Evolutionary conservation across 2,888 invertebrate genomes (phyloP), one percentile per base, ranked within the genome.

Genomic region (Spisula subtruncata): DNA sequence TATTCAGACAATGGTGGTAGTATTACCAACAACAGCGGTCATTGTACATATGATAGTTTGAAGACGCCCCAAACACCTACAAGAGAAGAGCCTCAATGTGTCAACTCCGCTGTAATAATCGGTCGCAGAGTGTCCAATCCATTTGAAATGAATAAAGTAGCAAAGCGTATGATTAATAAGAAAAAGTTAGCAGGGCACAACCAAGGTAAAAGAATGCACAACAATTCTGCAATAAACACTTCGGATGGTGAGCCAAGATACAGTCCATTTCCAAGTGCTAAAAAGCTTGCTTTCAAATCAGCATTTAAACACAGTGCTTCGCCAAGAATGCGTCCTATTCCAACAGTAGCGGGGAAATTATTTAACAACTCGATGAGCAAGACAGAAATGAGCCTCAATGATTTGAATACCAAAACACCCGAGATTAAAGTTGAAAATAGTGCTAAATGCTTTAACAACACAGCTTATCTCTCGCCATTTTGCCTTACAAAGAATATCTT

Each of bases 241-340:
- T 87, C 66, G 25, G 87, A 91, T 20, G 81, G 83, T 71, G 87
- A 87, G 80, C 87, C 87, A 14, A 85, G 91, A 75, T 91, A 91
- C 83, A 91, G 91, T 83, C 91, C 91, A 20, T 91, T 91, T 41
- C 91, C 91, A 25, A 87, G 87, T 48, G 41, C 87, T 48, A 91
- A 89, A 81, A 91, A 89, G 75, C 91, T 91, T 85, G 91, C 91
- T 71, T 87, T 91, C 86, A 91, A 91, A 87, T 88, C 91, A 32
- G 83, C 87, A 75, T 91, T 91, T 83, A 91, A 87, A n/a, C 85
- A 66, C 75, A 81, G 41, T 6, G 66, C 86, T 10, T 89, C 89
- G 8, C 89, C 91, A 32, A 85, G 83, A 41, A 83, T 89, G 32
- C 46, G 71, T 10, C 56, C 83, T 20, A 83, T 89, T 51, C 85